Evolutionary conservation across 2,113 vertebrate genomes (phyloP).

Genomic region (Pogona vitticeps): DNA sequence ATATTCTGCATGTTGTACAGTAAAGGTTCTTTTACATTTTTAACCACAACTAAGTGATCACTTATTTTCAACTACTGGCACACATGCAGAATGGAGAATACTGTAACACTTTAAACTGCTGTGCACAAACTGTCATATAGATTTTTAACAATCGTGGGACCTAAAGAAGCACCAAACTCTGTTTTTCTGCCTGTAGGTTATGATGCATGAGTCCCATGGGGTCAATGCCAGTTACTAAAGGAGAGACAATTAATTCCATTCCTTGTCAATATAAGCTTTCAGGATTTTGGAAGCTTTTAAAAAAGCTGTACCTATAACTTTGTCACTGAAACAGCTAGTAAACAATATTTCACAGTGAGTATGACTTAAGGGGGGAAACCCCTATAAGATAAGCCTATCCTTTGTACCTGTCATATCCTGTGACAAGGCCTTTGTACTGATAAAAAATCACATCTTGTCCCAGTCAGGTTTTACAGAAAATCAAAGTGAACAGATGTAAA

Average conservation of each 20-base stretch:
- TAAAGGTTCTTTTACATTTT: no score
- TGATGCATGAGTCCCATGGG: rapidly evolving
- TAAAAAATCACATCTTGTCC: no score
- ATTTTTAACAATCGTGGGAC: rapidly evolving
- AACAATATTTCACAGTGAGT: background rate
- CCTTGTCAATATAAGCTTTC: background rate
- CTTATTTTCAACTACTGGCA: no score
- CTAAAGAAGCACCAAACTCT: background rate
- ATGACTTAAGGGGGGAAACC: background rate
- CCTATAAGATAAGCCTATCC: no score
- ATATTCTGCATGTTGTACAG: no score
- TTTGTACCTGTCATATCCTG: background rate
- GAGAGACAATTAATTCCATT: background rate
- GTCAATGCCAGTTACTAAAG: rapidly evolving
- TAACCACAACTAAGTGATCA: no score
- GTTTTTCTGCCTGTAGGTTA: background rate
- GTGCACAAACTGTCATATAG: no score
- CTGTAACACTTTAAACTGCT: no score
- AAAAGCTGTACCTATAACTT: no score
- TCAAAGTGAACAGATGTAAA: no score
- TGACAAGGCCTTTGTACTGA: background rate
- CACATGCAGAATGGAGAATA: no score
- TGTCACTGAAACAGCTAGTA: background rate
- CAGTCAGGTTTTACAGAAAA: background rate
- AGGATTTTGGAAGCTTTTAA: rapidly evolving